phyloP scores from a whole-genome alignment of 1,140 invertebrate genomes.

The Pseudomyrmex cubaensis region DNA sequence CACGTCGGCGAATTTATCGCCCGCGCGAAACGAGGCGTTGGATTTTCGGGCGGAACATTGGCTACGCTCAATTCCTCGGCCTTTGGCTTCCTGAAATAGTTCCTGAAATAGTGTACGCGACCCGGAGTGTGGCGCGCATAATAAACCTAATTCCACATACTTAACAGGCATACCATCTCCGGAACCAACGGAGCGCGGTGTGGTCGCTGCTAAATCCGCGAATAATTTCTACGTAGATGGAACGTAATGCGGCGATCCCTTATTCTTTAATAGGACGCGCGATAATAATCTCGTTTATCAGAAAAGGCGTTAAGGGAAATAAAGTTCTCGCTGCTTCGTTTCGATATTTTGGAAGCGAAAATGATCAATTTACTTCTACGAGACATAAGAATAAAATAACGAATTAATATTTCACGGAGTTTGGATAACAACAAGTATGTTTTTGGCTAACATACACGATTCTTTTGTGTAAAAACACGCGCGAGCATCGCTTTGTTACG shows the following conservation, averaged over 20 bases:
- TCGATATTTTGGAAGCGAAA: conserved; percentile 16
- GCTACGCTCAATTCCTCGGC: conserved; percentile 31
- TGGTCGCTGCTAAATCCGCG: conserved; percentile 55
- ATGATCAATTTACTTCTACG: conserved; percentile 35
- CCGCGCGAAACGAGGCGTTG: conserved; percentile 41
- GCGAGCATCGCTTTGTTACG: not conserved
- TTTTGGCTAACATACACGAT: not conserved
- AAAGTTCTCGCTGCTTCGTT: not conserved
- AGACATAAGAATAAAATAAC: not conserved
- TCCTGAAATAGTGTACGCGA: conserved; percentile 67
- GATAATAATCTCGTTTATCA: conserved; percentile 39
- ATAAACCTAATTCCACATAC: conserved; percentile 76
- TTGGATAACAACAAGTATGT: not conserved
- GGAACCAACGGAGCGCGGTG: conserved; percentile 10
- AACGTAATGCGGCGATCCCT: conserved; percentile 24
- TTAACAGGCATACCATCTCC: conserved; percentile 69
- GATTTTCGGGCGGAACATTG: conserved; percentile 61
- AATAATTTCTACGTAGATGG: conserved; percentile 48
- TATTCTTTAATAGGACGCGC: conserved; percentile 39
- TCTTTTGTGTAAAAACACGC: no score
- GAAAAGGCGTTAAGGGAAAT: conserved; percentile 1
- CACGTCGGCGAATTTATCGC: conserved; percentile 51
- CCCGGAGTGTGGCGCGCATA: conserved; percentile 56
- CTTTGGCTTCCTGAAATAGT: conserved; percentile 73
- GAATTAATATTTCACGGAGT: not conserved